Conservation (phyloP, 2,888 invertebrate genomes). For the Trachelus tabidus region DNA sequence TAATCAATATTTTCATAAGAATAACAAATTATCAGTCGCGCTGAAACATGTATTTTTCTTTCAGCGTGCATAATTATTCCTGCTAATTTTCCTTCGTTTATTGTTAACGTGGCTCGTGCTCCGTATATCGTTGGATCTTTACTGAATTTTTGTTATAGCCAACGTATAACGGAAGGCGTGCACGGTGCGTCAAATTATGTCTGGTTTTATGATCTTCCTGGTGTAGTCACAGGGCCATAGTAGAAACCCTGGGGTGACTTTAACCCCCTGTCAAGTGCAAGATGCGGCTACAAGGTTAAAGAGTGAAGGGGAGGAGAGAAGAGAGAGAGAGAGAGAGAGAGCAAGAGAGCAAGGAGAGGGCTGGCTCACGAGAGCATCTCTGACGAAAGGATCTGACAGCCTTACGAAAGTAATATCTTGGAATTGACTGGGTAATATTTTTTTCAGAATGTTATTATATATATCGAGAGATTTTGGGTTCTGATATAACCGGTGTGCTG, state of each 20-base stretch:
- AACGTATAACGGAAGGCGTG: slow-evolving; percentile 18
- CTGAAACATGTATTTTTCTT: neutral
- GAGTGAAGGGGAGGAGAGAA: neutral
- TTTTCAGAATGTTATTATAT: neutral
- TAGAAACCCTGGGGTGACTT: neutral
- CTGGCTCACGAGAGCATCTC: neutral
- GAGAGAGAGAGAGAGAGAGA: too few species aligned
- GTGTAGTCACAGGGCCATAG: neutral
- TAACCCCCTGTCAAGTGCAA: neutral
- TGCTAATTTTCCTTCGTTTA: too few species aligned
- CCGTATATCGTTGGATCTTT: too few species aligned
- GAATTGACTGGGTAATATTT: neutral
- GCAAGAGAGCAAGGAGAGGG: neutral
- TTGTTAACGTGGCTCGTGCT: too few species aligned
- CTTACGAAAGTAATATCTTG: neutral
- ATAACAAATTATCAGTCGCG: neutral
- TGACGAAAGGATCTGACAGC: neutral
- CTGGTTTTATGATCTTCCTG: slow-evolving; percentile 42
- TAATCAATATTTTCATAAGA: slow-evolving; percentile 1
- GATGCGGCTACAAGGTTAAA: too few species aligned
- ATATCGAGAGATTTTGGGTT: too few species aligned
- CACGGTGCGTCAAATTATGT: slow-evolving; percentile 44
- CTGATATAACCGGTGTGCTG: neutral
- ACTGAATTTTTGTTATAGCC: slow-evolving; percentile 5
- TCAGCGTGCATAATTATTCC: too few species aligned